Conservation (phyloP, 2,113 vertebrate genomes). For the Stigmatopora argus region DNA sequence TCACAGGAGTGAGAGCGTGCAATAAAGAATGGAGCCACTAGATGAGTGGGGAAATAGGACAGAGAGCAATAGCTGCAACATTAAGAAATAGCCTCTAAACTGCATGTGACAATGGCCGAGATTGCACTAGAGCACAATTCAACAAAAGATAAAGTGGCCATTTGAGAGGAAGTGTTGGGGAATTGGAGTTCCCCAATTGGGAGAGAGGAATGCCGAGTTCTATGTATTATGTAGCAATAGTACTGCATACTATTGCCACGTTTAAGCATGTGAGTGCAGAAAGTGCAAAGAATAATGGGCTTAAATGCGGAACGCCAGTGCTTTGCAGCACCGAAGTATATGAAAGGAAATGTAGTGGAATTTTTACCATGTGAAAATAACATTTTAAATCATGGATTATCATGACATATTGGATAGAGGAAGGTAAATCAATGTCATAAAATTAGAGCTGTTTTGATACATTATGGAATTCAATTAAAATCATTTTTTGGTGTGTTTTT, state of each 20-base stretch:
- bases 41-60: constrained; percentile 38
- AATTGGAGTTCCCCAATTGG: constrained; percentile 55
- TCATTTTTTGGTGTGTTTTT: too few relatives aligned
- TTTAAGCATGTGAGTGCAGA: not conserved
- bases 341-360: not conserved
- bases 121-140: constrained; percentile 72
- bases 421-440: not conserved
- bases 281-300: not conserved
- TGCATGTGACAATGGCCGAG: constrained; percentile 69
- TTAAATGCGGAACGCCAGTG: not conserved
- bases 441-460: too few relatives aligned
- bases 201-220: constrained; percentile 33
- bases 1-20: constrained; percentile 33
- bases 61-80: constrained; percentile 48
- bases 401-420: not conserved
- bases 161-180: constrained; percentile 45
- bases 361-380: not conserved
- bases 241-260: constrained; percentile 9
- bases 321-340: too few relatives aligned
- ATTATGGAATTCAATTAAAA: too few relatives aligned
- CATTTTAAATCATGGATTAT: not conserved
- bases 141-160: constrained; percentile 60
- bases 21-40: constrained; percentile 31
- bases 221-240: constrained; percentile 12
- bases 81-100: constrained; percentile 69